Percentiles rank a stretch among this genome's conserved stretches.
These are phyloP conservation scores for Phalacrocorax brasilianus DNA, from an alignment of 2,113 vertebrate species.

Conservation along the genomic window DNA sequence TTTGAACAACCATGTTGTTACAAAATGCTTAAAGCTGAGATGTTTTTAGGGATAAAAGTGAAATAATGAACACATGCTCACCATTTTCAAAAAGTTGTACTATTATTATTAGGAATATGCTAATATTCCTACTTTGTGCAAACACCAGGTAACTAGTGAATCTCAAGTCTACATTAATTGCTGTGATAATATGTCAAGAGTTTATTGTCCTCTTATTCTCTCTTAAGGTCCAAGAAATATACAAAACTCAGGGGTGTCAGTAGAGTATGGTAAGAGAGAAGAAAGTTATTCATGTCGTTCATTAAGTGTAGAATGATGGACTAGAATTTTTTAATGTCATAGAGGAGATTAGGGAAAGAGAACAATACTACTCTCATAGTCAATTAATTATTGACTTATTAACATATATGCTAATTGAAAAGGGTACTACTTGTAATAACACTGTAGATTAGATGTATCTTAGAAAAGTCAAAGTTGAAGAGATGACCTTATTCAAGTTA, in stretches of 20 bases:
- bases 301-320: background rate
- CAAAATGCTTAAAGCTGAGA: conserved; percentile 22
- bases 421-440: background rate
- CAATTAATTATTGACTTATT: background rate
- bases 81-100: background rate
- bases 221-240: background rate
- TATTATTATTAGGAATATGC: background rate
- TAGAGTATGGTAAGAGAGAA: background rate
- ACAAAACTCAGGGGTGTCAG: background rate
- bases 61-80: conserved; percentile 31
- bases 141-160: background rate
- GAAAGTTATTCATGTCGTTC: background rate
- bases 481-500: background rate
- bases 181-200: background rate
- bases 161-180: background rate
- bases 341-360: background rate
- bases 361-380: background rate
- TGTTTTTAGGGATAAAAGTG: conserved; percentile 36
- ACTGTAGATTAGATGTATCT: background rate
- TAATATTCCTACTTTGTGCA: background rate
- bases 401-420: background rate
- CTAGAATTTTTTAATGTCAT: background rate
- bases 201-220: background rate
- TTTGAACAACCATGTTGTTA: conserved; percentile 20
- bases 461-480: background rate